Evolutionary conservation across 2,797 vertebrate genomes (phyloP).

Genomic region (Muraenolepis orangiensis): DNA sequence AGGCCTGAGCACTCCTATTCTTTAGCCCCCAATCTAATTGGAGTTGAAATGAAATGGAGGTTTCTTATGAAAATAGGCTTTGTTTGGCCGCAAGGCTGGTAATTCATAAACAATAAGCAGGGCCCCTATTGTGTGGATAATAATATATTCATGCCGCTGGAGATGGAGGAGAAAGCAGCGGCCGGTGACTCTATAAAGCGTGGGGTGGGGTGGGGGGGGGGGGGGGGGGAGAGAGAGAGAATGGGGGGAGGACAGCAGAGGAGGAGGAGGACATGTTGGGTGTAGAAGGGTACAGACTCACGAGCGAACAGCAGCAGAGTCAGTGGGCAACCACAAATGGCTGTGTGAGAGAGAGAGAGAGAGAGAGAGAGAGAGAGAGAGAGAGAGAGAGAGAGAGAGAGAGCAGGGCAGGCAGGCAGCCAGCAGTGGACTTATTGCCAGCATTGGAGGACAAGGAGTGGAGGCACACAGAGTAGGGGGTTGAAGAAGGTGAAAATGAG

Average conservation of each 20-base stretch:
- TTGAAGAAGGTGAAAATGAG: conserved; percentile 52
- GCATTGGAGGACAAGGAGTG: conserved; percentile 58
- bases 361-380: no score
- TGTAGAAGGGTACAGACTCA: conserved; percentile 47
- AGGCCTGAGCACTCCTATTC: conserved; percentile 91
- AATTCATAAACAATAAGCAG: conserved; percentile 99
- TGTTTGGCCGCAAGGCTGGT: conserved; percentile 96
- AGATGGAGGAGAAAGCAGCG: conserved; percentile 79
- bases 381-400: no score
- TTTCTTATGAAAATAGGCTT: conserved; percentile 99
- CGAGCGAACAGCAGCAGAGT: conserved; percentile 66
- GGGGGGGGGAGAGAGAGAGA: conserved; percentile 67
- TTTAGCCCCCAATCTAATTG: conserved; percentile 99
- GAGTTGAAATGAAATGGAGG: conserved; percentile 98
- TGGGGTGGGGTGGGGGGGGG: conserved; percentile 66
- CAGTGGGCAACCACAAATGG: conserved; percentile 66
- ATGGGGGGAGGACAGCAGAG: conserved; percentile 59
- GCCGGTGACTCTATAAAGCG: conserved; percentile 73
- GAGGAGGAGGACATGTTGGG: conserved; percentile 54
- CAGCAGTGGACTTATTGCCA: conserved; percentile 58
- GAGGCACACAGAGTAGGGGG: conserved; percentile 44
- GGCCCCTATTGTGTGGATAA: conserved; percentile 95
- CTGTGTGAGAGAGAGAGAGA: conserved; percentile 49
- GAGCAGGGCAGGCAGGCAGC: no score
- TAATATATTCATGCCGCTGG: conserved; percentile 98